phyloP scores from a whole-genome alignment of 2,797 vertebrate species.

The Pangasius krempfi region DNA sequence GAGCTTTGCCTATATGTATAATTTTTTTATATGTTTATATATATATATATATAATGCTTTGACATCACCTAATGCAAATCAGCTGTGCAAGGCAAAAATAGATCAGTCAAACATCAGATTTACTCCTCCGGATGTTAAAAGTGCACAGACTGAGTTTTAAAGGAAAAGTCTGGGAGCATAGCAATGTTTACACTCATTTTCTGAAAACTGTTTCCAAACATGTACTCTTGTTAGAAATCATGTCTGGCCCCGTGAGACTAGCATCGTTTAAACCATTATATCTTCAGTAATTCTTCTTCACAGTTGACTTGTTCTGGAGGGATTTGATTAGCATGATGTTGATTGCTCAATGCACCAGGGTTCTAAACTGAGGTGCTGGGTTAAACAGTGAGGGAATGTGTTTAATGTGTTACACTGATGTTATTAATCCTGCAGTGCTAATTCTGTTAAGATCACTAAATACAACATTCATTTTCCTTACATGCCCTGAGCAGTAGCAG shows the following conservation, averaged over 20 bases:
- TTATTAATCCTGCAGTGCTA: constrained; percentile 12
- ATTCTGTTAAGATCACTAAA: constrained; percentile 2
- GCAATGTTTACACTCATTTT: not conserved
- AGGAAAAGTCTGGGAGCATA: not conserved
- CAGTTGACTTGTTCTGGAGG: constrained; percentile 41
- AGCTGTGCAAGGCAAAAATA: not conserved
- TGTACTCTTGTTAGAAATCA: not conserved
- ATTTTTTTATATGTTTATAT: not conserved
- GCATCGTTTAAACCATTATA: constrained; percentile 55
- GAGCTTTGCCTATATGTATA: not conserved
- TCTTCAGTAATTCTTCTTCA: constrained; percentile 33
- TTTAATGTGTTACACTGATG: not conserved
- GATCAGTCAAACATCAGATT: not conserved
- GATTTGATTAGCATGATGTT: constrained; percentile 30
- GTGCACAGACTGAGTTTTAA: not conserved
- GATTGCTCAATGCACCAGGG: constrained; percentile 23
- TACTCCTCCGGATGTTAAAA: constrained; percentile 7
- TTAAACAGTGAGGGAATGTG: constrained; percentile 1
- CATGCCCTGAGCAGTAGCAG: not conserved
- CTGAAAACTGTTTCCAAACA: constrained; percentile 6
- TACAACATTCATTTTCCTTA: constrained; percentile 18
- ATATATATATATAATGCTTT: not conserved
- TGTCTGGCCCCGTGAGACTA: not conserved
- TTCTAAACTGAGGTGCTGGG: constrained; percentile 6
- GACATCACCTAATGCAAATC: not conserved